Evolutionary conservation across 2,113 vertebrate genomes (phyloP), one percentile per base, ranked within the genome.

Genomic region (Dasyprocta punctata): DNA sequence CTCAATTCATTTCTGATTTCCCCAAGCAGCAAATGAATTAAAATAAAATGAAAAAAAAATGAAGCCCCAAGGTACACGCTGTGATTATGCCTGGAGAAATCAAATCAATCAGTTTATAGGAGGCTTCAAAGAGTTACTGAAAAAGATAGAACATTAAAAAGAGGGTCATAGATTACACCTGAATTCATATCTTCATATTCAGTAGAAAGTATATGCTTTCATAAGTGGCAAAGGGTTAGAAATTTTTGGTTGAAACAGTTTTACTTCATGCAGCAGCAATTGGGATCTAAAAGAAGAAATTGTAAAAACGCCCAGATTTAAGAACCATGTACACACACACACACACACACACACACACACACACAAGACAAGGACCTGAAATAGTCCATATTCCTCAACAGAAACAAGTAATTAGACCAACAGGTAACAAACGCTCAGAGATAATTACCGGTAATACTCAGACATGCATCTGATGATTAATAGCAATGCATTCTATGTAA

Each of bases 381-480:
- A 95, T 89, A 86, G 20, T 83, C 26, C 84, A 7, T 77, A 87
- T 6, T 82, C 73, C 60, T 38, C 12, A 30, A 33, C 49, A 22
- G 82, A 97, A 97, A 97, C 47, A 96, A 90, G 41, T 94, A 95
- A 96, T 98, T 98, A 95, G 91, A 84, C 38, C 67, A 75, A 95
- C 77, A 95, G 96, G 30, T 96, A 97, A 96, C 0, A 49, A 91
- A 95, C 73, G 94, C 97, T 93, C 56, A 93, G 56, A 96, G 86
- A 93, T 94, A 97, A 97, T 95, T 97, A 82, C 71, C 0, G 0
- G 84, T 95, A 98, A 97, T 96, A 90, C n/a, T 75, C 88, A 94
- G 52, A 92, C 94, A 93, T 19, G 44, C 33, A n/a, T 44, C 47
- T 94, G 63, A 96, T 94, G 94, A 96, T 95, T 97, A 96, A 97